Percentiles rank a stretch among this genome's conserved stretches.
phyloP scores from a whole-genome alignment of 2,113 vertebrate species.

The Muntiacus reevesi region DNA sequence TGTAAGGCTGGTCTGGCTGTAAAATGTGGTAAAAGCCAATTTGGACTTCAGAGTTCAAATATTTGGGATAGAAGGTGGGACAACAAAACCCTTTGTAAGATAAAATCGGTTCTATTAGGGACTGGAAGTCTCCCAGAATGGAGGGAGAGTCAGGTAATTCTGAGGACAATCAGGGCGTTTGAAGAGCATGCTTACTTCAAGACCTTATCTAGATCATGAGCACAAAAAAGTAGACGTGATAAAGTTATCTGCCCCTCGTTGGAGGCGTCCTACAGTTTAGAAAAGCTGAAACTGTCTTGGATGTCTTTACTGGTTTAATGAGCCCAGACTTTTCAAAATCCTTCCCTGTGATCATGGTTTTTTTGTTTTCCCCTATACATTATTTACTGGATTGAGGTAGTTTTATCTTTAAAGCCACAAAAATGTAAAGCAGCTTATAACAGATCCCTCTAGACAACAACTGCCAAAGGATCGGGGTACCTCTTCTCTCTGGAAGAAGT shows the following conservation, averaged over 20 bases:
- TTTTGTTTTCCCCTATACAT: neutral
- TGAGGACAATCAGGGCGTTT: neutral
- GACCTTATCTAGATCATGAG: neutral
- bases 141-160: neutral
- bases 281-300: neutral
- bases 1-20: slow-evolving; percentile 13
- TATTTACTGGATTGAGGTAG: slow-evolving; percentile 11
- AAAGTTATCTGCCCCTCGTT: neutral
- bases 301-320: neutral
- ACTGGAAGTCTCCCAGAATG: slow-evolving; percentile 13
- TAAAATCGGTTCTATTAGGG: slow-evolving; percentile 23
- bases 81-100: neutral
- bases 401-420: slow-evolving; percentile 60
- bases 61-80: slow-evolving; percentile 23
- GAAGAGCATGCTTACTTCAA: neutral
- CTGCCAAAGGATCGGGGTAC: neutral
- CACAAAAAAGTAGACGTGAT: neutral
- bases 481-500: neutral
- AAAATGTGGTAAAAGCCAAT: slow-evolving; percentile 55
- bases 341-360: neutral
- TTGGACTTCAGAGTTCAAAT: slow-evolving; percentile 52
- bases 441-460: slow-evolving; percentile 16
- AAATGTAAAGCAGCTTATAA: slow-evolving; percentile 35
- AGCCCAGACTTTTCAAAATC: slow-evolving; percentile 13
- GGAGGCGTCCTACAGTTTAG: neutral